Base-by-base conservation (phyloP, 2,113 vertebrate species). In the Motacilla alba region DNA sequence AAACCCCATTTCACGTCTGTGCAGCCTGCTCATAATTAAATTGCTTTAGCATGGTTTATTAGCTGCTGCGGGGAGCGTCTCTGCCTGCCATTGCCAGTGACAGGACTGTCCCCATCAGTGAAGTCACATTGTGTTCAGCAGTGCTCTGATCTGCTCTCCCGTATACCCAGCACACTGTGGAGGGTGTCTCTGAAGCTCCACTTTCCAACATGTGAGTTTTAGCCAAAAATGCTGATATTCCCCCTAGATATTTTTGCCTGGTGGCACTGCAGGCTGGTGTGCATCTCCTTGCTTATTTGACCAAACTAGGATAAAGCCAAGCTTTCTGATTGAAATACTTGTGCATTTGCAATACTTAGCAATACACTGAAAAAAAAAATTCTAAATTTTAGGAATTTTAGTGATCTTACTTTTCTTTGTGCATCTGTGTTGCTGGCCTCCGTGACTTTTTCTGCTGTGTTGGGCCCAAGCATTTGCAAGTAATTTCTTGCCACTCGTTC, bases 1-100 rank as follows among this genome's bases (percentile, higher is more conserved):
- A 86, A 47, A 4, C 30, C 9, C 28, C 0, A 0, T 13, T 47
- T 66, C n/a, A 15, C 15, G 21, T 47, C 33, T 39, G 33, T 52
- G 53, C 39, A 82, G 55, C n/a, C 37, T 60, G 52, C 46, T 41
- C 41, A 47, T 43, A 60, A 64, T 72, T 64, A 44, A 68, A 64
- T 56, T 76, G 30, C 37, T 73, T 67, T 87, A 63, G 10, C 20
- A 2, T n/a, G n/a, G 33, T 28, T 87, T 84, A 52, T 75, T 70
- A 41, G 39, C 58, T 88, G 41, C 66, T 14, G 11, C 18, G 52
- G 20, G 33, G 43, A 60, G 39, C 19, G 31, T 35, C 72, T 82
- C 50, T 93, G 37, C n/a, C 60, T 94, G 47, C 13, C 33, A 46
- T 35, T 73, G 41, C 74, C 82, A 4, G 5, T 39, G 80, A 53